Evolutionary conservation across 2,888 invertebrate genomes (phyloP).

Genomic region (Adela reaumurella): DNA sequence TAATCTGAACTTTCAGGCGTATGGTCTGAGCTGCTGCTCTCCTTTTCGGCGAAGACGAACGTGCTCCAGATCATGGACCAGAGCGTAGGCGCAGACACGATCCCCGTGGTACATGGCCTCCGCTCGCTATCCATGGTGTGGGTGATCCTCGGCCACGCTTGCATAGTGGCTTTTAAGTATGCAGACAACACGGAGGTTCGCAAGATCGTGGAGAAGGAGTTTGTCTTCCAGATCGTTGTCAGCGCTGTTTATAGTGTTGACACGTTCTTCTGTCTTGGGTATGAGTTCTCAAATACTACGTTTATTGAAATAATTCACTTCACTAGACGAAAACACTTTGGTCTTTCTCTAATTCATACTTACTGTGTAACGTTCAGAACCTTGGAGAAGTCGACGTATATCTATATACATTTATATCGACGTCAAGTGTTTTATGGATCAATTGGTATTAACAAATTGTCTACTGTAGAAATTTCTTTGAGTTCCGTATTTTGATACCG

Average conservation of each 20-base stretch:
- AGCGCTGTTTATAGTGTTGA: slow-evolving; percentile 80
- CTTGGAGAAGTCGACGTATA: too few relatives aligned
- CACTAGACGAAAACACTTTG: too few relatives aligned
- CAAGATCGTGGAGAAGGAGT: slow-evolving; percentile 69
- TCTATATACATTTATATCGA: too few relatives aligned
- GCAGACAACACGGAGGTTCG: slow-evolving; percentile 77
- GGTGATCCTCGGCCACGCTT: slow-evolving; percentile 72
- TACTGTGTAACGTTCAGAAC: too few relatives aligned
- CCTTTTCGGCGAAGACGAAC: slow-evolving; percentile 76
- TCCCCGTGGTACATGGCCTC: slow-evolving; percentile 70
- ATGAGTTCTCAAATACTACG: too few relatives aligned
- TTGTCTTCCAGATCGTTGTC: slow-evolving; percentile 74
- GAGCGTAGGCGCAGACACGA: slow-evolving; percentile 74
- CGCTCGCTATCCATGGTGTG: slow-evolving; percentile 65
- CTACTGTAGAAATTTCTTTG: too few relatives aligned
- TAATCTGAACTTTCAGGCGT: slow-evolving; percentile 36
- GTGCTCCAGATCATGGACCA: slow-evolving; percentile 77
- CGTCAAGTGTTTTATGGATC: too few relatives aligned
- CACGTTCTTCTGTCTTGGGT: slow-evolving; percentile 76
- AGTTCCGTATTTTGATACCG: too few relatives aligned
- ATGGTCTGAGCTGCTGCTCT: slow-evolving; percentile 66
- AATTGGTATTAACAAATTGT: too few relatives aligned
- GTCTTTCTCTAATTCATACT: too few relatives aligned
- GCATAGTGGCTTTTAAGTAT: slow-evolving; percentile 79
- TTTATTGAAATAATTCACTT: not conserved